phyloP scores from a whole-genome alignment of 37 sponge, comb jelly and placozoan genomes.

The Oopsacas minuta region DNA sequence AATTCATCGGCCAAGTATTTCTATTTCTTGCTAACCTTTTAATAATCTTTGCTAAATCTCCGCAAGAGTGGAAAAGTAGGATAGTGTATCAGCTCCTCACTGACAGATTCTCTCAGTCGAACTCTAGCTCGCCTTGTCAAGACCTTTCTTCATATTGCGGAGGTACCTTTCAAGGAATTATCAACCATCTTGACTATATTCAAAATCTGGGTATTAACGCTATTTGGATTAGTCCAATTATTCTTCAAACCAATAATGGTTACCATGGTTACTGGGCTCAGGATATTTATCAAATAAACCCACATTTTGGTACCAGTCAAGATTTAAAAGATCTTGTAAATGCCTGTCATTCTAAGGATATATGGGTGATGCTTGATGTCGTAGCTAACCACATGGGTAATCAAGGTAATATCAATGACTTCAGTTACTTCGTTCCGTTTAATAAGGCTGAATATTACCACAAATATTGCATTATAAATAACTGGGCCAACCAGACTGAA shows the following conservation, averaged over 20 bases:
- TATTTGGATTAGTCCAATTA: slow-evolving; percentile 42
- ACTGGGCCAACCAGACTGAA: slow-evolving; percentile 51
- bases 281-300: slow-evolving; percentile 49
- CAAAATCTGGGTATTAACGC: slow-evolving; percentile 25
- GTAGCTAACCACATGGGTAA: slow-evolving; percentile 70
- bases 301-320: slow-evolving; percentile 38
- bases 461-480: slow-evolving; percentile 45
- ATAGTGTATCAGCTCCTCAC: slow-evolving; percentile 66
- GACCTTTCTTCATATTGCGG: slow-evolving; percentile 34
- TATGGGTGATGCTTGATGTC: slow-evolving; percentile 81
- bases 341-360: slow-evolving; percentile 47
- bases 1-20: not conserved
- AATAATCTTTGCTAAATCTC: slow-evolving; percentile 7
- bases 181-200: slow-evolving; percentile 32
- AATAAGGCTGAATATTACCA: slow-evolving; percentile 54
- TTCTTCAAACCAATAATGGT: slow-evolving; percentile 44
- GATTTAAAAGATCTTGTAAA: slow-evolving; percentile 44
- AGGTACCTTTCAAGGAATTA: slow-evolving; percentile 35
- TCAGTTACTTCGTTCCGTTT: slow-evolving; percentile 47
- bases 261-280: slow-evolving; percentile 80
- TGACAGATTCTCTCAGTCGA: slow-evolving; percentile 44
- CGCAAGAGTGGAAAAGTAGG: slow-evolving; percentile 55
- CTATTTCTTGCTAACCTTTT: not conserved
- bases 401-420: slow-evolving; percentile 54
- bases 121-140: not conserved